Percentiles rank a stretch among this genome's conserved stretches.
Evolutionary conservation across 2,797 vertebrate species (phyloP).

Genomic region (Philypnodon macrostomus): DNA sequence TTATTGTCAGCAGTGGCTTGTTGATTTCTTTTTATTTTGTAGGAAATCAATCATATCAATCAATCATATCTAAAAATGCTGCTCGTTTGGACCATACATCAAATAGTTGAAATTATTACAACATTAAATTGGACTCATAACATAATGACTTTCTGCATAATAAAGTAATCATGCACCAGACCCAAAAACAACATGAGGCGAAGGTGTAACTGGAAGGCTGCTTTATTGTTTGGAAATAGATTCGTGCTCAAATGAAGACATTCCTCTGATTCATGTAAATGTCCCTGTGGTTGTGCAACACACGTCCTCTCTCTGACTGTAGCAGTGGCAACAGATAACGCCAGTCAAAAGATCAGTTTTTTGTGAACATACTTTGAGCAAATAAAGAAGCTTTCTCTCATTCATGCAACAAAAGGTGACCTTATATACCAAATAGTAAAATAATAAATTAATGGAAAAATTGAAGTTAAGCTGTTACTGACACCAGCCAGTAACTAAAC

Average conservation of each 20-base stretch:
- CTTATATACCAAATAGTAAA: too few species aligned
- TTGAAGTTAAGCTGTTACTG: slow-evolving; percentile 73
- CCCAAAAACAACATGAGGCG: slow-evolving; percentile 67
- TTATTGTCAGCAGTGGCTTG: too few species aligned
- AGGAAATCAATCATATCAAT: too few species aligned
- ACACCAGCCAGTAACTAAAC: slow-evolving; percentile 52
- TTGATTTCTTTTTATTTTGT: too few species aligned
- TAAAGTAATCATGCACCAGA: slow-evolving; percentile 14
- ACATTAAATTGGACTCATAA: not conserved
- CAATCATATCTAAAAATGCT: too few species aligned
- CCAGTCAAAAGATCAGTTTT: slow-evolving; percentile 59
- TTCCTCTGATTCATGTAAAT: slow-evolving; percentile 77
- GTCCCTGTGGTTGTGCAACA: slow-evolving; percentile 80
- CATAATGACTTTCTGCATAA: slow-evolving; percentile 7
- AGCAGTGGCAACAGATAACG: slow-evolving; percentile 81
- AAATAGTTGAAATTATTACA: too few species aligned
- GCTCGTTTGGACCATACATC: too few species aligned
- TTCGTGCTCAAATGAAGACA: slow-evolving; percentile 86
- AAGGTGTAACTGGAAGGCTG: slow-evolving; percentile 82
- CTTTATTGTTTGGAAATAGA: slow-evolving; percentile 86
- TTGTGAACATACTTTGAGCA: slow-evolving; percentile 70
- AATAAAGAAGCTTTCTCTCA: slow-evolving; percentile 74
- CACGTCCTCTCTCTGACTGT: slow-evolving; percentile 75
- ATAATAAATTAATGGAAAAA: too few species aligned
- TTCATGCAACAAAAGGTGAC: slow-evolving; percentile 81